Evolutionary conservation across 2,888 invertebrate species (phyloP).

Genomic region (Drosophila dives): DNA sequence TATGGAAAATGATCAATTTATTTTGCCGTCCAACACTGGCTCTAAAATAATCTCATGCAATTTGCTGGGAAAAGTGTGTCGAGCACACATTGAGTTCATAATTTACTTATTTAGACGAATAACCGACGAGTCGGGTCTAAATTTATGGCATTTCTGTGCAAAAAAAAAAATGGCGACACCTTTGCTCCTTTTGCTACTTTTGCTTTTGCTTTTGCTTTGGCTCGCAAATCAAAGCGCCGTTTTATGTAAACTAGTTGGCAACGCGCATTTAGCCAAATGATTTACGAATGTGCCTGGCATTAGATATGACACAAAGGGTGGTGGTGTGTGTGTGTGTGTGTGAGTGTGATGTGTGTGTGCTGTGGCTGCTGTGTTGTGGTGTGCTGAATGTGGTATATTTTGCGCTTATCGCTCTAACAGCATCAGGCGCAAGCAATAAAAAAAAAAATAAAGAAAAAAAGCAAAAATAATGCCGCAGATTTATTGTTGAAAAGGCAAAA

Average conservation of each 20-base stretch:
- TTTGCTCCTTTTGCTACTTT: slow-evolving; percentile 35
- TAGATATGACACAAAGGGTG: slow-evolving; percentile 30
- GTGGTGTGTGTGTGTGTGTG: neutral
- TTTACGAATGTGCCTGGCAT: slow-evolving; percentile 71
- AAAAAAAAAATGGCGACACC: slow-evolving; percentile 62
- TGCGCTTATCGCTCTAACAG: slow-evolving; percentile 41
- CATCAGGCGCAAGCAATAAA: slow-evolving; percentile 55
- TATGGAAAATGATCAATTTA: neutral
- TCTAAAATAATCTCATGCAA: neutral
- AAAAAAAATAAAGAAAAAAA: slow-evolving; percentile 22
- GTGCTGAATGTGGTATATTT: neutral
- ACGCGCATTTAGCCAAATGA: slow-evolving; percentile 73
- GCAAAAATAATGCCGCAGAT: slow-evolving; percentile 68
- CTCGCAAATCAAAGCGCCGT: slow-evolving; percentile 59
- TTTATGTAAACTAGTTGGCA: slow-evolving; percentile 79
- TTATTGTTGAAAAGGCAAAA: slow-evolving; percentile 61
- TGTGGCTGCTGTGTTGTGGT: neutral
- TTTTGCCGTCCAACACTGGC: neutral
- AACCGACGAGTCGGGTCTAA: slow-evolving; percentile 22
- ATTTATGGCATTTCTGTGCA: slow-evolving; percentile 35
- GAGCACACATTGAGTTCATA: slow-evolving; percentile 2
- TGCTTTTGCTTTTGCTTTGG: slow-evolving; percentile 2
- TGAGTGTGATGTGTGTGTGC: slow-evolving; percentile 7
- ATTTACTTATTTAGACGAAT: slow-evolving; percentile 28
- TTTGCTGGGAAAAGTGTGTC: neutral